phyloP scores from a whole-genome alignment of 2,113 vertebrate genomes.

The Stigmatopora nigra region DNA sequence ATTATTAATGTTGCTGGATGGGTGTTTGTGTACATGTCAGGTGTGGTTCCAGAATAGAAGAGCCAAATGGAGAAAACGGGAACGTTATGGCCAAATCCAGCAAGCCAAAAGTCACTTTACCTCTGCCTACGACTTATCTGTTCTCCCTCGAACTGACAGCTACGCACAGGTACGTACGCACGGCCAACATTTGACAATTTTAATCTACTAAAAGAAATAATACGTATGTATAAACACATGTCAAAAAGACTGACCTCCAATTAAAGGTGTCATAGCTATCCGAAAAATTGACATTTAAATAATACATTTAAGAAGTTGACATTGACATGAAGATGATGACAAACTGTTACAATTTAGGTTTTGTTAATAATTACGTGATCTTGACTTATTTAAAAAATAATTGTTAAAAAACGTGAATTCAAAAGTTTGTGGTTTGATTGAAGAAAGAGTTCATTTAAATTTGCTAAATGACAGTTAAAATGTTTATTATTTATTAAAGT shows the following conservation, averaged over 20 bases:
- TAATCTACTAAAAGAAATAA: neutral
- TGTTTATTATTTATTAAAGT: no score
- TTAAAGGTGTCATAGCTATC: neutral
- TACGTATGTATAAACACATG: neutral
- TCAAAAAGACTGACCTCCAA: neutral
- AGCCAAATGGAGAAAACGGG: constrained; percentile 96
- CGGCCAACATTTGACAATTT: neutral
- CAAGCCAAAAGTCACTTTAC: constrained; percentile 95
- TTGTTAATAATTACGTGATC: neutral
- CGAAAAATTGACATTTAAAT: neutral
- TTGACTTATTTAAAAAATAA: neutral
- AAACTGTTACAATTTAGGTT: neutral
- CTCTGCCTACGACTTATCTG: constrained; percentile 90
- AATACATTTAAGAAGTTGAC: neutral
- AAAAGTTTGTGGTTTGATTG: no score
- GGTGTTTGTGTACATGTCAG: constrained; percentile 52
- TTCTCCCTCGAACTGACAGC: constrained; percentile 87
- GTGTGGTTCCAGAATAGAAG: constrained; percentile 99
- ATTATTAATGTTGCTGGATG: neutral
- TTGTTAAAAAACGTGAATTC: neutral
- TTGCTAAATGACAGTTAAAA: no score
- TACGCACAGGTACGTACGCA: constrained; percentile 88
- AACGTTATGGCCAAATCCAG: constrained; percentile 95
- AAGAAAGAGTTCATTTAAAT: no score
- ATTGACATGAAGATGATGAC: neutral